These are phyloP conservation scores for Stichodactyla mertensii DNA, from an alignment of 64 coral and sea anemone species.

Conservation along the genomic window DNA sequence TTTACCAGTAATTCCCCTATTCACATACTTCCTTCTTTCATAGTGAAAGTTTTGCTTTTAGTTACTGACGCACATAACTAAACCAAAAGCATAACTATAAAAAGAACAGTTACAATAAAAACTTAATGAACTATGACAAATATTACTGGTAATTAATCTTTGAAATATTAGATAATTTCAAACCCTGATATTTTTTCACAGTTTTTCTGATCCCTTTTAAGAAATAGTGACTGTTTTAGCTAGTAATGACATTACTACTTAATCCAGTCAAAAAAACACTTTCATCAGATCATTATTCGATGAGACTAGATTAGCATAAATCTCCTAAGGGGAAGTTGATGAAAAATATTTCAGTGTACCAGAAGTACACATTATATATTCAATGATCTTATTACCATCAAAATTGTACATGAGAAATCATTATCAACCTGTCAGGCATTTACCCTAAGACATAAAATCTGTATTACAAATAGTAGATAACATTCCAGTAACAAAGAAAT, in stretches of 20 bases:
- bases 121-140: neutral
- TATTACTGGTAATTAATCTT: neutral
- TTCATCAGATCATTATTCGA: neutral
- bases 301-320: neutral
- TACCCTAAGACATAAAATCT: neutral
- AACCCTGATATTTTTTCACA: neutral
- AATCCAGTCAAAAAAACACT: neutral
- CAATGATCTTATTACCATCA: neutral
- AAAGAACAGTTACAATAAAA: no score
- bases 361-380: neutral
- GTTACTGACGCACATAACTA: neutral
- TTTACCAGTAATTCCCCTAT: neutral
- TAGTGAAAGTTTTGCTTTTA: slow-evolving; percentile 3
- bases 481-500: neutral
- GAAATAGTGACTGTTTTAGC: neutral
- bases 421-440: neutral
- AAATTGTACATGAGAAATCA: neutral
- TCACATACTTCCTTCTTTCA: neutral
- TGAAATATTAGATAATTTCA: neutral
- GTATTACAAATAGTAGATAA: neutral
- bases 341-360: neutral
- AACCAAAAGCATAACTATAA: neutral
- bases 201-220: no score
- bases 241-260: neutral
- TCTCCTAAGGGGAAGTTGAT: neutral